Evolutionary conservation across 2,113 vertebrate genomes (phyloP).

Genomic region (Atrichornis clamosus): DNA sequence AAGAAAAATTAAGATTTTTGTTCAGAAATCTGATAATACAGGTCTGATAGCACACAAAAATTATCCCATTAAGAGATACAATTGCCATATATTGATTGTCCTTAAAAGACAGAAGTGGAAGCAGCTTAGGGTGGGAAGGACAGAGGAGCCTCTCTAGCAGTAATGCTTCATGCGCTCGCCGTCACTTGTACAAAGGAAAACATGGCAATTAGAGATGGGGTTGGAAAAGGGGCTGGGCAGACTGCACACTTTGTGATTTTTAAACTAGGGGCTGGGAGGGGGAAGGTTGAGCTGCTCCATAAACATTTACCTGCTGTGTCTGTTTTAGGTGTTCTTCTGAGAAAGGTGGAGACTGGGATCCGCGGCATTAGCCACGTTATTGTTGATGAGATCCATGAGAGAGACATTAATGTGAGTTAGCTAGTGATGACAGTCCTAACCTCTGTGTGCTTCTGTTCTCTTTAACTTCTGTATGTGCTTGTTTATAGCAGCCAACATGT

Average conservation of each 20-base stretch:
- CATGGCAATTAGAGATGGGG: background rate
- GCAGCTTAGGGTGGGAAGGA: background rate
- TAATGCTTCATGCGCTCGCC: accelerated
- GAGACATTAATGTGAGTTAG: slow-evolving; percentile 93
- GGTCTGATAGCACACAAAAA: background rate
- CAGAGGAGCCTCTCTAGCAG: background rate
- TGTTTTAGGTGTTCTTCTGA: slow-evolving; percentile 86
- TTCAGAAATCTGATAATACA: background rate
- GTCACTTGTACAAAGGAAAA: background rate
- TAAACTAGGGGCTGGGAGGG: background rate
- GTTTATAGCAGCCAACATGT: background rate
- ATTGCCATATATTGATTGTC: background rate
- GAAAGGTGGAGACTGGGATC: slow-evolving; percentile 94
- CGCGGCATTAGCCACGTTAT: slow-evolving; percentile 97
- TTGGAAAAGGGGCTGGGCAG: background rate
- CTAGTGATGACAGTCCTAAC: background rate
- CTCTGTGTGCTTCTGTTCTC: background rate
- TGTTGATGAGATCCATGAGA: slow-evolving; percentile 97
- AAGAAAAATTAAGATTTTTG: background rate
- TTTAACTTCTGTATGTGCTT: background rate
- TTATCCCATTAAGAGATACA: background rate
- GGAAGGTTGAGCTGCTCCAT: background rate
- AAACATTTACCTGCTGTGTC: background rate
- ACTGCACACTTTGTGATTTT: background rate
- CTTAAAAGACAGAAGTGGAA: background rate